Percentiles rank a stretch among this genome's conserved stretches.
Conservation (phyloP, 1,140 invertebrate genomes). For the Acromyrmex charruanus region DNA sequence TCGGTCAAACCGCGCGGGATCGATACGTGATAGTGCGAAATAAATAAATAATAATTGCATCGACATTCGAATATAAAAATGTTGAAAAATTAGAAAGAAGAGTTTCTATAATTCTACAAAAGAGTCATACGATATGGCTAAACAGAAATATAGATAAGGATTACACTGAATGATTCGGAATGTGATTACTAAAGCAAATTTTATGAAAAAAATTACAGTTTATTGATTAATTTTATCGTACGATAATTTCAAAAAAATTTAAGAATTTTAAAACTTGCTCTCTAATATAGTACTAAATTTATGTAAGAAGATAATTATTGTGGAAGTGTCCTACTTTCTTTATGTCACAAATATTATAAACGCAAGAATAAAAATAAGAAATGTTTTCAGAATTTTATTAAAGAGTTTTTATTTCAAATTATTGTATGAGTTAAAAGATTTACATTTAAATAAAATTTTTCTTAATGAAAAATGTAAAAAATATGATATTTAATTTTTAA, state of each 20-base stretch:
- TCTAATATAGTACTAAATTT: background rate
- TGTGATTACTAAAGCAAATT: background rate
- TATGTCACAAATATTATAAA: background rate
- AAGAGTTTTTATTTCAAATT: background rate
- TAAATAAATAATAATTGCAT: constrained; percentile 64
- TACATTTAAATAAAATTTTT: background rate
- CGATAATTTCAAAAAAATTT: background rate
- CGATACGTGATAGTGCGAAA: constrained; percentile 72
- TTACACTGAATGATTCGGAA: background rate
- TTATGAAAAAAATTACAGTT: background rate
- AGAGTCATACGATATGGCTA: background rate
- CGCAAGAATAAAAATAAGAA: constrained; percentile 28
- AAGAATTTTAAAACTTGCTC: background rate
- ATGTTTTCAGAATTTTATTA: background rate
- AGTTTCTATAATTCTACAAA: constrained; percentile 10
- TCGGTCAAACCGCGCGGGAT: constrained; percentile 82
- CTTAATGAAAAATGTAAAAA: constrained; percentile 8
- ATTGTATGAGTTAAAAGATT: background rate
- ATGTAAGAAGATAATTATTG: background rate
- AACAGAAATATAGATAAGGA: background rate
- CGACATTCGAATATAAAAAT: constrained; percentile 43
- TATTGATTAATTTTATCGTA: background rate
- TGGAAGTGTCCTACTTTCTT: background rate
- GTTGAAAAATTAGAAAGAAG: constrained; percentile 13
- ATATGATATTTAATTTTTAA: background rate